phyloP scores from a whole-genome alignment of 1,140 invertebrate genomes.

The Sipha flava region DNA sequence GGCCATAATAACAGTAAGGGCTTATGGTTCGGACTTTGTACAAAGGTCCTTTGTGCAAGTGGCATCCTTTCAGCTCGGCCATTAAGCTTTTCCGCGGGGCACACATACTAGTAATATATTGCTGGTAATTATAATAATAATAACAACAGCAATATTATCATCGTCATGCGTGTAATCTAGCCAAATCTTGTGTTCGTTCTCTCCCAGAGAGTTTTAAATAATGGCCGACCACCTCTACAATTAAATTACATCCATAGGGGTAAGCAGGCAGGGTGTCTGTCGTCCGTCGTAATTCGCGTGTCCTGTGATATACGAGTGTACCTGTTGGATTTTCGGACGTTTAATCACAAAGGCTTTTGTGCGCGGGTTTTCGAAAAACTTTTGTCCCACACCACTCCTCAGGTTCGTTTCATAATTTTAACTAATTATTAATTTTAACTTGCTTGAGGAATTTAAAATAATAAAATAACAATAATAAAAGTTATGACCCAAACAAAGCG shows the following conservation, averaged over 20 bases:
- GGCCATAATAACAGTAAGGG: constrained; percentile 20
- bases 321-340: constrained; percentile 31
- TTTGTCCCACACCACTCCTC: background rate
- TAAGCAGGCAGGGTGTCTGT: constrained; percentile 15
- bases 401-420: constrained; percentile 13
- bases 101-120: constrained; percentile 31
- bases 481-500: constrained; percentile 10
- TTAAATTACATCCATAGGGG: constrained; percentile 25
- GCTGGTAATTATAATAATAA: constrained; percentile 30
- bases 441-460: constrained; percentile 6
- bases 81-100: constrained; percentile 31
- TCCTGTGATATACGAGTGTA: constrained; percentile 31
- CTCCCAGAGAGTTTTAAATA: constrained; percentile 26
- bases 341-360: constrained; percentile 33
- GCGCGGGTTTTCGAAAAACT: constrained; percentile 24
- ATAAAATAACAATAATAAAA: constrained; percentile 24
- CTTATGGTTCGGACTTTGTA: constrained; percentile 29
- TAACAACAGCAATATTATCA: constrained; percentile 28
- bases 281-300: constrained; percentile 30
- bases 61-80: constrained; percentile 31
- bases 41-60: constrained; percentile 31
- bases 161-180: constrained; percentile 25
- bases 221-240: constrained; percentile 23
- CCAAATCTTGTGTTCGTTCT: constrained; percentile 27
- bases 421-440: constrained; percentile 30